Base-by-base conservation (phyloP, 1,140 invertebrate genomes). In the Brachionus rubens region DNA sequence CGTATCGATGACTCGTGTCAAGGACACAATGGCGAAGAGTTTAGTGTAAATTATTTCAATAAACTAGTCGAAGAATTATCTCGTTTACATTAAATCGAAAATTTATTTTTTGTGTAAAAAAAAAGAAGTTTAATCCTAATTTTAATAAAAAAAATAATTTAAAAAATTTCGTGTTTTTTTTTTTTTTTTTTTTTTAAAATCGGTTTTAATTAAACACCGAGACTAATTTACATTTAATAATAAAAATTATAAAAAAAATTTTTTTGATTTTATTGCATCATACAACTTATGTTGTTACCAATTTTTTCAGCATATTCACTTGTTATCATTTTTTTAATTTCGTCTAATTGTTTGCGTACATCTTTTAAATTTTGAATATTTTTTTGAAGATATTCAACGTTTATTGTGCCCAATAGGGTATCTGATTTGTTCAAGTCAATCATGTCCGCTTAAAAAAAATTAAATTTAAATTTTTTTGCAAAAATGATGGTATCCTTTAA, bases 281-380 rank as follows among this genome's bases (percentile, higher is more conserved):
- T 65, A 65, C 59, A 65, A 26, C 59, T 65, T 10, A 65, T 65
- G n/a, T 65, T 65, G 21, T 65, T 65, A 21, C 59, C 59, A 41
- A 65, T 65, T 43, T 65, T 65, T 46, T 65, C 59, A 43, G 59
- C 59, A 65, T 65, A 65, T 19, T 65, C 59, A 43, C 19, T 43
- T 9, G 59, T 65, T 43, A 65, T 65, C 36, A 43, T 65, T 43
- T 65, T 36, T 43, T 46, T 65, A 9, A 65, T 41, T 24, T 65
- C 16, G 40, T 65, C 59, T 26, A 65, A 65, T 43, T 65, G 26
- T 43, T 46, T 65, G 41, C 59, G 26, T 10, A 43, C 24, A 2
- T 65, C 59, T 65, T 41, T 65, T 6, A 41, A n/a, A 41, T 65
- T 43, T 26, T 41, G 33, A 24, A 65, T 65, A 12, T 65, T 65